A percentile compares a stretch with the other conserved stretches of the same genome.
Conservation (phyloP, 2,888 invertebrate species). For the Agonopterix arenella region DNA sequence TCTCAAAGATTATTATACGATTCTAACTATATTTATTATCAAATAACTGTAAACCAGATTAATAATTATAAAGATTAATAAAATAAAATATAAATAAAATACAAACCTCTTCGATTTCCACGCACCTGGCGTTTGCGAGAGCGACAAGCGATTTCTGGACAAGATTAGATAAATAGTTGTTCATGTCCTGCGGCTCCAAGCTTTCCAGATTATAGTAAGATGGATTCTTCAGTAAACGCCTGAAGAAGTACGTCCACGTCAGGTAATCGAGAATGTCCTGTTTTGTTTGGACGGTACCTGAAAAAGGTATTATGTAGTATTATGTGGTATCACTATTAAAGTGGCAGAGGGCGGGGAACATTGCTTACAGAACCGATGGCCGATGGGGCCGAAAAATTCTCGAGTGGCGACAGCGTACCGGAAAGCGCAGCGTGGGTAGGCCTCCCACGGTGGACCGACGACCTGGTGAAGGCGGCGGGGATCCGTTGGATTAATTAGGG, state of each 20-base stretch:
- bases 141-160: slow-evolving; percentile 87
- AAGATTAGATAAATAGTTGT: slow-evolving; percentile 86
- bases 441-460: too few species aligned
- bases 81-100: too few species aligned
- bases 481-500: too few species aligned
- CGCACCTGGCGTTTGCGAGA: slow-evolving; percentile 86
- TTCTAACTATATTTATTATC: neutral
- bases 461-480: too few species aligned
- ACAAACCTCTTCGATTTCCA: slow-evolving; percentile 83
- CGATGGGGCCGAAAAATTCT: too few species aligned
- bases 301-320: neutral
- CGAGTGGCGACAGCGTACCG: too few species aligned
- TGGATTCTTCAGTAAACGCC: slow-evolving; percentile 94
- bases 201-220: slow-evolving; percentile 90
- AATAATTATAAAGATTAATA: too few species aligned
- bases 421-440: too few species aligned
- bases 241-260: slow-evolving; percentile 99
- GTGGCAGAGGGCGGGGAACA: too few species aligned
- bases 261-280: slow-evolving; percentile 97
- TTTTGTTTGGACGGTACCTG: slow-evolving; percentile 93
- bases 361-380: too few species aligned
- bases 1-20: too few species aligned
- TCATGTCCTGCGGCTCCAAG: slow-evolving; percentile 81
- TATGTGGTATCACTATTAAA: too few species aligned
- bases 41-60: neutral